phyloP scores from a whole-genome alignment of 2,797 vertebrate species.

The Takifugu rubripes region DNA sequence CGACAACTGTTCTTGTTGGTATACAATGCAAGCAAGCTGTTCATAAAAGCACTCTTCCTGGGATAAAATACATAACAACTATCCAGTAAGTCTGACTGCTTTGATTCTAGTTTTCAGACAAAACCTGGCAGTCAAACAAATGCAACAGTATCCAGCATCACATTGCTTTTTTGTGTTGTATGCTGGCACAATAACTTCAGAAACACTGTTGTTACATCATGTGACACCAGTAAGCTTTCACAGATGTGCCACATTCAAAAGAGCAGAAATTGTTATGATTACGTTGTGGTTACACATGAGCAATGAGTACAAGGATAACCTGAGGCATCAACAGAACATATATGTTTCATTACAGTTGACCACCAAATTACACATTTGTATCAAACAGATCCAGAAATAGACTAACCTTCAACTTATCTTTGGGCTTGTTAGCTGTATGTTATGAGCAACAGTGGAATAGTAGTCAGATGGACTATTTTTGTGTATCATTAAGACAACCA shows the following conservation, averaged over 20 bases:
- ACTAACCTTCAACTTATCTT: not conserved
- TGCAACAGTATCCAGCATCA: not conserved
- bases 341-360: conserved; percentile 21
- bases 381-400: conserved; percentile 15
- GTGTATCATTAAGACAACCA: too few relatives aligned
- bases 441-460: not conserved
- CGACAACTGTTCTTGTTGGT: conserved; percentile 21
- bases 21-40: conserved; percentile 39
- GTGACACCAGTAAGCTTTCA: conserved; percentile 52
- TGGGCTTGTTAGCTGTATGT: not conserved
- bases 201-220: conserved; percentile 54
- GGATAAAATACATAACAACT: conserved; percentile 33
- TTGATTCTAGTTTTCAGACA: conserved; percentile 21
- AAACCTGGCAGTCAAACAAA: too few relatives aligned
- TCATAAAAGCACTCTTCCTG: not conserved
- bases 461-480: too few relatives aligned
- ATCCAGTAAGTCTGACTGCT: conserved; percentile 1
- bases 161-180: conserved; percentile 27
- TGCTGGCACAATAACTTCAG: conserved; percentile 20
- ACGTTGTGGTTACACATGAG: conserved; percentile 49
- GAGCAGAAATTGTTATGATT: conserved; percentile 50
- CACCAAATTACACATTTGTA: conserved; percentile 12
- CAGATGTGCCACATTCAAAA: conserved; percentile 59
- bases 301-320: conserved; percentile 28
- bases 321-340: conserved; percentile 19